phyloP scores from a whole-genome alignment of 2,113 vertebrate species.

The Syngnathus typhle region DNA sequence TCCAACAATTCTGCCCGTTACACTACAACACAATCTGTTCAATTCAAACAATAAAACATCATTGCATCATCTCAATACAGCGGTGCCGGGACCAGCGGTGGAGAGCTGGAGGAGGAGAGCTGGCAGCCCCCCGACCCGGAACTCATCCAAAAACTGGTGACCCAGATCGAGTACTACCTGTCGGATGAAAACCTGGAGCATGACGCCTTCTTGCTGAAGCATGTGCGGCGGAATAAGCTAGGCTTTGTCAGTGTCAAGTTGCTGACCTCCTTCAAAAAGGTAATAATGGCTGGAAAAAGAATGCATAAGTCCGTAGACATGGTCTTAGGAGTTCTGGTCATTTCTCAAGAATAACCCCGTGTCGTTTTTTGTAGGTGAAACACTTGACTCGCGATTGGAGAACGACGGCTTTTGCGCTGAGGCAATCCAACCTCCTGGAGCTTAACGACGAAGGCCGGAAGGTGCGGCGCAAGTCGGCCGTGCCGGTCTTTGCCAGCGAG shows the following conservation, averaged over 20 bases:
- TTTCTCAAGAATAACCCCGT: background rate
- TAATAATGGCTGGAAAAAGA: constrained; percentile 40
- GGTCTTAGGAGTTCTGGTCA: no score
- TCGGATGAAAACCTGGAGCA: constrained; percentile 96
- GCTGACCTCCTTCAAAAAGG: constrained; percentile 98
- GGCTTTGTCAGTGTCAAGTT: constrained; percentile 96
- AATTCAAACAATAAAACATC: background rate
- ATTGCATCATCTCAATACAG: constrained; percentile 54
- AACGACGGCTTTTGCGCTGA: constrained; percentile 87
- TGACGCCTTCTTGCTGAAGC: constrained; percentile 94
- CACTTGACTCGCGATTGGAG: constrained; percentile 96
- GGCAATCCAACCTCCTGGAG: constrained; percentile 80
- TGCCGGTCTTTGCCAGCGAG: constrained; percentile 90
- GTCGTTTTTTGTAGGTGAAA: constrained; percentile 78
- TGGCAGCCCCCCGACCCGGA: constrained; percentile 88
- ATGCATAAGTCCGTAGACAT: no score
- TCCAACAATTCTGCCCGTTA: background rate
- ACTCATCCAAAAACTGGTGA: constrained; percentile 82
- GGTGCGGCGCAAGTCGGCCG: constrained; percentile 80
- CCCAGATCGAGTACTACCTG: constrained; percentile 94
- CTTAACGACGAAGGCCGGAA: constrained; percentile 87
- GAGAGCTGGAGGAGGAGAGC: constrained; percentile 83
- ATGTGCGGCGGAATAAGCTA: constrained; percentile 90
- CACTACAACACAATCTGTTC: background rate
- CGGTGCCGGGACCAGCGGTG: constrained; percentile 77